Conservation (phyloP, 2,113 vertebrate genomes). For the Rhabdornis inornatus region DNA sequence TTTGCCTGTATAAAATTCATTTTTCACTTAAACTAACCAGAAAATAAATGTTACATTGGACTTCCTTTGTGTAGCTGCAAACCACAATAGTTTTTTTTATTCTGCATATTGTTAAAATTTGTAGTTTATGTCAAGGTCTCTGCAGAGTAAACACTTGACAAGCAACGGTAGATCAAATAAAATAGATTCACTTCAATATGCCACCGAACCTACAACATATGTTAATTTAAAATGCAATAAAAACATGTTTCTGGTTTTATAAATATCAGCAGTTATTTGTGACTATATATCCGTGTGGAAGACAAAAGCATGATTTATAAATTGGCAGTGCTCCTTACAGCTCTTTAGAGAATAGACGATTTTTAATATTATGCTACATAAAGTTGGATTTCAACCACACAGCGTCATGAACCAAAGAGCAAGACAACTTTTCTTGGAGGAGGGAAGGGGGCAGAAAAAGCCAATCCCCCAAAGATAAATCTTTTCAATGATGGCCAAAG, state of each 20-base stretch:
- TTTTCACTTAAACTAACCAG: background rate
- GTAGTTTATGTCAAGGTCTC: background rate
- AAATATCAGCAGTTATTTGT: background rate
- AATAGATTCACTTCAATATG: background rate
- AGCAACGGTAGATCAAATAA: background rate
- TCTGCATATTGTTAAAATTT: background rate
- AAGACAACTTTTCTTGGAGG: background rate
- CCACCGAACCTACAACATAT: background rate
- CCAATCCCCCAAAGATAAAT: background rate
- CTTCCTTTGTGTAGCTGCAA: background rate
- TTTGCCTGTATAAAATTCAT: background rate
- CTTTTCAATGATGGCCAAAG: background rate
- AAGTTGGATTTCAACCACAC: background rate
- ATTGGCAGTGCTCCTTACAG: background rate
- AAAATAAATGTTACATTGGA: background rate
- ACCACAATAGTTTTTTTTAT: background rate
- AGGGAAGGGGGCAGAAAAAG: background rate
- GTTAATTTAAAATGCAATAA: background rate
- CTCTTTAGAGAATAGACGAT: background rate
- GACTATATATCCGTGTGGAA: background rate
- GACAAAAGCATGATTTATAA: background rate
- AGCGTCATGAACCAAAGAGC: background rate
- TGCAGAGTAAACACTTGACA: background rate
- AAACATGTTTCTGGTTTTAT: background rate
- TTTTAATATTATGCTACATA: background rate